Evolutionary conservation across 2,888 invertebrate genomes (phyloP), one percentile per base, ranked within the genome.

Genomic region (Caenorhabditis drosophilae): DNA sequence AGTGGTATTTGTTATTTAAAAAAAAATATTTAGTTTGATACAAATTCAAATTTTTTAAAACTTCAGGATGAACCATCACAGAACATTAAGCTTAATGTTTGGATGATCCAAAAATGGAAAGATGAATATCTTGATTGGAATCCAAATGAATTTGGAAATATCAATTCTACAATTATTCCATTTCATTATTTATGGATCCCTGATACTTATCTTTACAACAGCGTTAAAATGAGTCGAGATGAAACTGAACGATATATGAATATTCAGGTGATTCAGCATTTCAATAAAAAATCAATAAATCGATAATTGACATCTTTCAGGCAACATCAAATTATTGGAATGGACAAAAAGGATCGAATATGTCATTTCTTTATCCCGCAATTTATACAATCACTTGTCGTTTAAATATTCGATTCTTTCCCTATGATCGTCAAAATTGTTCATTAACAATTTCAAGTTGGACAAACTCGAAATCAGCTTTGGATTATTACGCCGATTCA

Each of bases 1-100:
- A 69, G 75, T 75, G 3, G n/a, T n/a, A n/a, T n/a, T n/a, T n/a
- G n/a, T n/a, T n/a, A n/a, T n/a, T n/a, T n/a, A n/a, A n/a, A n/a
- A n/a, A n/a, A n/a, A n/a, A n/a, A n/a, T n/a, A n/a, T n/a, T n/a
- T n/a, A n/a, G n/a, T n/a, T n/a, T n/a, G n/a, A n/a, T n/a, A n/a
- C n/a, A n/a, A n/a, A n/a, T 48, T 67, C 66, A n/a, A n/a, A n/a
- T n/a, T n/a, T n/a, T n/a, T n/a, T n/a, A n/a, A n/a, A n/a, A n/a
- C n/a, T n/a, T n/a, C n/a, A n/a, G n/a, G 85, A 85, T 72, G 86
- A 86, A 67, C 85, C 85, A 52, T 84, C 85, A 40, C 85, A 86
- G 66, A 85, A 85, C 55, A 82, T 86, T 38, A 85, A 85, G 49
- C 83, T 86, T 51, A 86, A 86, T 70, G 84, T 85, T 53, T 86